Evolutionary conservation across 2,888 invertebrate genomes (phyloP).

Genomic region (Andrena praecox): DNA sequence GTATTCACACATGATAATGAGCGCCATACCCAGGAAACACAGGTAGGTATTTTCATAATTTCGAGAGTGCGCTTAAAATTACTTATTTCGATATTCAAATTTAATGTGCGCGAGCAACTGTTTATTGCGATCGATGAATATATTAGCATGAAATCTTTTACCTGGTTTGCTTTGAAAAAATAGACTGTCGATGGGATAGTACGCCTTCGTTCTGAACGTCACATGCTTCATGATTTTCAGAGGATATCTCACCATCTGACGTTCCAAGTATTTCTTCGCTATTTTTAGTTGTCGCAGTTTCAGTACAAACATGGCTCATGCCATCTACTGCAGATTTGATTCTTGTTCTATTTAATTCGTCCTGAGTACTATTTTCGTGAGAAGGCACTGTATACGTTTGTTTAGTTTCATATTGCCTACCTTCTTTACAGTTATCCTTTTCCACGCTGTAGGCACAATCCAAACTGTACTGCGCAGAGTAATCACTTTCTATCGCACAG

Average conservation of each 20-base stretch:
- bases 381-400: conserved; percentile 55
- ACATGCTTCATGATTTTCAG: conserved; percentile 88
- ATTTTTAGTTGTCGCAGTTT: conserved; percentile 23
- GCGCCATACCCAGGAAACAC: neutral
- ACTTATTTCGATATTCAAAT: neutral
- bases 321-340: conserved; percentile 50
- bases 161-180: conserved; percentile 84
- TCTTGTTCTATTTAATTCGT: conserved; percentile 51
- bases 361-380: conserved; percentile 46
- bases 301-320: conserved; percentile 43
- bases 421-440: conserved; percentile 35
- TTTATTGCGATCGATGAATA: conserved; percentile 2
- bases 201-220: conserved; percentile 86
- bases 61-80: neutral
- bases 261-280: conserved; percentile 46
- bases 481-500: conserved; percentile 27
- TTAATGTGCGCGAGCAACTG: neutral
- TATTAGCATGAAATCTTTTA: conserved; percentile 29
- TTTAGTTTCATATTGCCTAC: conserved; percentile 52
- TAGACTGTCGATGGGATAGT: conserved; percentile 83
- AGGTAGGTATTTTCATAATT: neutral
- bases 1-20: conserved; percentile 1
- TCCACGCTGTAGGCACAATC: conserved; percentile 29
- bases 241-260: conserved; percentile 86
- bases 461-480: conserved; percentile 34